Evolutionary conservation across 2,113 vertebrate species (phyloP), one percentile per base, ranked within the genome.

Genomic region (Xiphorhynchus elegans): DNA sequence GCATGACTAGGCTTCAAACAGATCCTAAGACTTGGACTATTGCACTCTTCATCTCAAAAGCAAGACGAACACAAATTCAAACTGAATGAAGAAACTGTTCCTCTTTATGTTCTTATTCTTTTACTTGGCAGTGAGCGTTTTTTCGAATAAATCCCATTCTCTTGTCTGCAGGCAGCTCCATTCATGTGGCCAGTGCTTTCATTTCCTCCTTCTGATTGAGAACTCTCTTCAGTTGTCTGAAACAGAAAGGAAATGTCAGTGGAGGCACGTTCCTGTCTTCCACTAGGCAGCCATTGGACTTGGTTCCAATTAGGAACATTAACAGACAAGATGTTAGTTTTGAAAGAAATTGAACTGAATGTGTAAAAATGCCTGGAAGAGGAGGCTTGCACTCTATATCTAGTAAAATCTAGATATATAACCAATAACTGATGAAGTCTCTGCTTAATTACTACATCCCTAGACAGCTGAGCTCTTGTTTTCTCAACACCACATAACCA

Each of bases 101-200:
- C 4, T 47, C 49, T 86, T 98, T 95, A 98, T 39, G 97, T 99
- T 97, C 97, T 98, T 92, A 98, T 94, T 94, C 97, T 97, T 98
- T 99, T 98, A 91, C 64, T 98, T 87, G 94, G 70, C 81, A 95
- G 84, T 5, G 89, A 39, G 35, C 33, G 68, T 18, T 96, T 96
- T 47, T 93, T 95, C 2, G 89, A 39, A 75, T 94, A 93, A 66
- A 96, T 77, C 24, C 92, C 95, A 37, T 96, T 97, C 83, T 96
- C 97, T 83, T 95, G 97, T 75, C 74, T 95, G 89, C 96, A 98
- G 90, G 83, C 89, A 69, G 68, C 94, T 94, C 97, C 97, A 25
- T 82, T 97, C 74, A 92, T 8, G 25, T 98, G 94, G 4, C 42
- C 13, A 0, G 73, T 26, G 76, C 50, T 91, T 46, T 96, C 96